A percentile compares a stretch with the other conserved stretches of the same genome.
Conservation (phyloP, 2,888 invertebrate species). For the Dioctria linearis region DNA sequence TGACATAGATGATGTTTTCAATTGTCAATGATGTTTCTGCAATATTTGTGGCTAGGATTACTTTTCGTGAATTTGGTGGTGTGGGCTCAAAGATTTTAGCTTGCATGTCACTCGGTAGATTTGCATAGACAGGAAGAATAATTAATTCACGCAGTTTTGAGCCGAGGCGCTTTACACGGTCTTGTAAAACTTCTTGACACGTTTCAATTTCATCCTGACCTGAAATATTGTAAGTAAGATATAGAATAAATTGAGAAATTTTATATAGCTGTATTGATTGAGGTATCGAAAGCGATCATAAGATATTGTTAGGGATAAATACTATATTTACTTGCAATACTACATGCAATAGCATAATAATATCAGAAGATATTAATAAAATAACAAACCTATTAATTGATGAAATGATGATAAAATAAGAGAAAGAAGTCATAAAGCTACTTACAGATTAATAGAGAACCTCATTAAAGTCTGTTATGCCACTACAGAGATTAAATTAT, state of each 20-base stretch:
- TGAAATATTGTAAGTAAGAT: neutral
- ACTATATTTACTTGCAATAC: too few relatives aligned
- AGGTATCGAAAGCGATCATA: too few relatives aligned
- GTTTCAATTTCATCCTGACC: conserved; percentile 90
- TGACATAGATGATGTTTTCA: conserved; percentile 98
- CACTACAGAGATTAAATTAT: too few relatives aligned
- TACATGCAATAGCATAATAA: too few relatives aligned
- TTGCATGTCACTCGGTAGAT: conserved; percentile 98
- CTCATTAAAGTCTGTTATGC: too few relatives aligned
- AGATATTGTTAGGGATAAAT: too few relatives aligned
- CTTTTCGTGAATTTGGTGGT: conserved; percentile 96
- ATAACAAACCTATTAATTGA: too few relatives aligned
- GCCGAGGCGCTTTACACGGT: conserved; percentile 92
- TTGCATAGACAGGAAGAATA: conserved; percentile 97
- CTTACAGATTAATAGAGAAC: too few relatives aligned
- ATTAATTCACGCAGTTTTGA: conserved; percentile 93
- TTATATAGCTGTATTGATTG: too few relatives aligned
- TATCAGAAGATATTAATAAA: too few relatives aligned
- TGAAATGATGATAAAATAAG: too few relatives aligned
- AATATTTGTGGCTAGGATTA: conserved; percentile 97
- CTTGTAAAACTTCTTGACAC: conserved; percentile 89
- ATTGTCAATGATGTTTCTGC: conserved; percentile 99
- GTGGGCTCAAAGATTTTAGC: conserved; percentile 99
- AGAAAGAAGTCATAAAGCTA: too few relatives aligned
- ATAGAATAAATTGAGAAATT: neutral